These are phyloP conservation scores for Odontomyia ornata DNA, from an alignment of 2,888 invertebrate species.

Conservation along the genomic window DNA sequence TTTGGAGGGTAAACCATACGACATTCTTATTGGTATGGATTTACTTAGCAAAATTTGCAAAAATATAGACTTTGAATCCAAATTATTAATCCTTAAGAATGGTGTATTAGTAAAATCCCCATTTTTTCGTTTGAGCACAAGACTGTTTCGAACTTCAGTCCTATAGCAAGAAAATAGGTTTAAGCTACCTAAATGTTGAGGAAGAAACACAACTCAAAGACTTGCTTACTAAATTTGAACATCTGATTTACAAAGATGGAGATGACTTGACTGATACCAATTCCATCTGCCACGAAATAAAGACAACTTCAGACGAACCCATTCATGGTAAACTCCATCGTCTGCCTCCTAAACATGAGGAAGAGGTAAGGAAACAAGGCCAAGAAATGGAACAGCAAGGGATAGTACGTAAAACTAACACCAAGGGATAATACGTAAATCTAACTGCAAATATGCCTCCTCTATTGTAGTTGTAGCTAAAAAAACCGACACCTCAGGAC, in stretches of 20 bases:
- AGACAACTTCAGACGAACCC: constrained; percentile 37
- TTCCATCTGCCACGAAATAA: constrained; percentile 36
- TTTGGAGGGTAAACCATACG: background rate
- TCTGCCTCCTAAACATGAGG: constrained; percentile 11
- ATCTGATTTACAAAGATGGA: constrained; percentile 34
- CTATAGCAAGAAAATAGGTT: background rate
- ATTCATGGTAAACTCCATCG: constrained; percentile 42
- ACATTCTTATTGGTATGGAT: constrained; percentile 25
- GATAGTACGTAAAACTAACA: no score
- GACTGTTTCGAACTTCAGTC: constrained; percentile 12
- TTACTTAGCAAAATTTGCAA: background rate
- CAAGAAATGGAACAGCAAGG: constrained; percentile 45
- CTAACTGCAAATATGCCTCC: constrained; percentile 3
- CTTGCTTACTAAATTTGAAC: constrained; percentile 17
- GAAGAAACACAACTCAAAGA: constrained; percentile 27
- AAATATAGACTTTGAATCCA: background rate
- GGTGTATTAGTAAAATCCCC: background rate
- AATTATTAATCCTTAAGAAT: background rate
- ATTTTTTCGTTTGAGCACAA: background rate
- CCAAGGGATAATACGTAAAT: constrained; percentile 15
- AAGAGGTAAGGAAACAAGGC: constrained; percentile 36
- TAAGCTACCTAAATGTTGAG: background rate
- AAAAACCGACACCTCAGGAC: constrained; percentile 8
- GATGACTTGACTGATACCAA: constrained; percentile 38
- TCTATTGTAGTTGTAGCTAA: background rate